Conservation (phyloP, 2,113 vertebrate species). For the Oceanites oceanicus region DNA sequence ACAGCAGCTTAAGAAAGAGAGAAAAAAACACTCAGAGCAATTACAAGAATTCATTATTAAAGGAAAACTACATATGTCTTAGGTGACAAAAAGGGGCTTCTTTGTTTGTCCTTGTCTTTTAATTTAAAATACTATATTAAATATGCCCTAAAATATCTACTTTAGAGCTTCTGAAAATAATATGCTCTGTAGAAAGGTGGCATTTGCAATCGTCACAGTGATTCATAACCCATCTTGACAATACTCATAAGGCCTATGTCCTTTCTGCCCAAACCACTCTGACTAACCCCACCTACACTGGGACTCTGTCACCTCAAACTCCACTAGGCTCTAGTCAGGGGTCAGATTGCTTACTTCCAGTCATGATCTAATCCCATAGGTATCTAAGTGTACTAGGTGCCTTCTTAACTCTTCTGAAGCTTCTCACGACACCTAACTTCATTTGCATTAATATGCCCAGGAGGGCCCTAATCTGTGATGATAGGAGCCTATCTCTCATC, state of each 20-base stretch:
- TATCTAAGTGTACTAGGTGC: neutral
- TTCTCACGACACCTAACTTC: neutral
- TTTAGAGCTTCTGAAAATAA: neutral
- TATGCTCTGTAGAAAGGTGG: neutral
- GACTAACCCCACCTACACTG: neutral
- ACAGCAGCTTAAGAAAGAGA: neutral
- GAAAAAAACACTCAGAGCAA: neutral
- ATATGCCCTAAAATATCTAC: neutral
- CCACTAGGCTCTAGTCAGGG: neutral
- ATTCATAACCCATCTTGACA: neutral
- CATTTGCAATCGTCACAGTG: neutral
- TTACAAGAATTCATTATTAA: neutral
- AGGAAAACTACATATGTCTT: neutral
- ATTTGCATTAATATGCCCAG: neutral
- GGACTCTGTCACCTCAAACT: neutral
- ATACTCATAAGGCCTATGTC: neutral
- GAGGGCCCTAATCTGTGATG: neutral
- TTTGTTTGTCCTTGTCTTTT: neutral
- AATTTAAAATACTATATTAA: neutral
- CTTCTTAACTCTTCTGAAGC: neutral
- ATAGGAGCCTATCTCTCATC: neutral
- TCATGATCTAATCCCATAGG: neutral
- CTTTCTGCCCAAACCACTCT: neutral
- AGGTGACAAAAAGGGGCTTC: neutral
- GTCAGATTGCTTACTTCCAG: accelerated